Evolutionary conservation across 1,140 invertebrate genomes (phyloP).

Genomic region (Whitmania pigra): DNA sequence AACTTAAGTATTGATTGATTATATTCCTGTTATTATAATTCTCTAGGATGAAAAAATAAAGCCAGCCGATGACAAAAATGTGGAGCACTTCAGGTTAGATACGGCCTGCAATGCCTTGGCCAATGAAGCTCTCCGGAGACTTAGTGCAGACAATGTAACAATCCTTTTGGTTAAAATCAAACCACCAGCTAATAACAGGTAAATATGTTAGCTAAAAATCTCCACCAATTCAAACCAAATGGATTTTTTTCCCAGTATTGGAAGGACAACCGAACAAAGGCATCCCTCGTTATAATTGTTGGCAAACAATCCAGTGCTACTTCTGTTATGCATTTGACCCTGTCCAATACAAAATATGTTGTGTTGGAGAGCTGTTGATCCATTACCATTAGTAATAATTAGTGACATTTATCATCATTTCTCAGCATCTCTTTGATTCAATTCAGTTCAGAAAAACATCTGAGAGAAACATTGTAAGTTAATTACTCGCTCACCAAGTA

Average conservation of each 20-base stretch:
- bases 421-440: too few species aligned
- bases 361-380: neutral
- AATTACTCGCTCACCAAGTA: too few species aligned
- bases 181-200: neutral
- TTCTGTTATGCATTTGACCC: neutral
- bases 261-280: too few species aligned
- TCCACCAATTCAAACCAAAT: neutral
- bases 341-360: neutral
- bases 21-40: constrained; percentile 14
- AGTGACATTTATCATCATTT: too few species aligned
- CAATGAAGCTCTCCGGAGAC: constrained; percentile 42
- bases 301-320: neutral
- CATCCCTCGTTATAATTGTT: neutral
- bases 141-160: constrained; percentile 48
- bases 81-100: constrained; percentile 33
- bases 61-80: constrained; percentile 27
- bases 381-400: too few species aligned
- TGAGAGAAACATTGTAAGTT: too few species aligned
- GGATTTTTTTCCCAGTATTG: too few species aligned
- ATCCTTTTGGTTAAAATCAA: constrained; percentile 38
- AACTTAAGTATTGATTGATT: neutral
- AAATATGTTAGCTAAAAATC: neutral
- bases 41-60: constrained; percentile 22
- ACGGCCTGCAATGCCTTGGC: constrained; percentile 39
- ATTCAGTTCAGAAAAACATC: too few species aligned